phyloP scores from a whole-genome alignment of 2,113 vertebrate genomes.

The Asarcornis scutulata region DNA sequence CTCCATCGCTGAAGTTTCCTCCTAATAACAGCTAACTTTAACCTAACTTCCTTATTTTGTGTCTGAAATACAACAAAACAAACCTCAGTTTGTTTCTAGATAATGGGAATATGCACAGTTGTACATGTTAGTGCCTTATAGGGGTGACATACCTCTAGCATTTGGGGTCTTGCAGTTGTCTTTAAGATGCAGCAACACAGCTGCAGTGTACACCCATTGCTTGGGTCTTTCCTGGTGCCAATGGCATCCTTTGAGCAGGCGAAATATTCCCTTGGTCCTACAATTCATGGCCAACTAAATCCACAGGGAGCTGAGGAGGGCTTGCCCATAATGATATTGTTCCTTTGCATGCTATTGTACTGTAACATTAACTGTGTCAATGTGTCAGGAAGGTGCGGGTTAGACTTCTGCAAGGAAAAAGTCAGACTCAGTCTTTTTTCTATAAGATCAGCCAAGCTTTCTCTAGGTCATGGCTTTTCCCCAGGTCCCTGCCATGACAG shows the following conservation, averaged over 20 bases:
- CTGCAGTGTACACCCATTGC: neutral
- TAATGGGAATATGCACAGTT: neutral
- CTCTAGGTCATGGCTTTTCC: neutral
- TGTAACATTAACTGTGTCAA: neutral
- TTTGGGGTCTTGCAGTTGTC: accelerated
- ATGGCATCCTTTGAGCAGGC: neutral
- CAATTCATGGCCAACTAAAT: neutral
- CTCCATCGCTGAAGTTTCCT: neutral
- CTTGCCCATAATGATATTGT: neutral
- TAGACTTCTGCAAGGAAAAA: neutral
- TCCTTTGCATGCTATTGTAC: neutral
- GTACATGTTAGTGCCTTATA: neutral
- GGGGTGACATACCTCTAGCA: neutral
- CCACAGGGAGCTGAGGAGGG: neutral
- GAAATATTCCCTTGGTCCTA: neutral
- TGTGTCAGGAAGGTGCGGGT: neutral
- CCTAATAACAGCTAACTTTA: neutral
- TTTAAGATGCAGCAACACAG: neutral
- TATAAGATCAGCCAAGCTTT: neutral
- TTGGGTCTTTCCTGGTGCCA: neutral
- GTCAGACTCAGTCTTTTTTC: neutral
- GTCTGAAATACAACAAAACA: neutral
- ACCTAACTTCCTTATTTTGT: neutral
- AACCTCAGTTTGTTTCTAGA: neutral
- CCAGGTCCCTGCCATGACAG: neutral